Conservation (phyloP, 2,113 vertebrate genomes). For the Epinephelus moara region DNA sequence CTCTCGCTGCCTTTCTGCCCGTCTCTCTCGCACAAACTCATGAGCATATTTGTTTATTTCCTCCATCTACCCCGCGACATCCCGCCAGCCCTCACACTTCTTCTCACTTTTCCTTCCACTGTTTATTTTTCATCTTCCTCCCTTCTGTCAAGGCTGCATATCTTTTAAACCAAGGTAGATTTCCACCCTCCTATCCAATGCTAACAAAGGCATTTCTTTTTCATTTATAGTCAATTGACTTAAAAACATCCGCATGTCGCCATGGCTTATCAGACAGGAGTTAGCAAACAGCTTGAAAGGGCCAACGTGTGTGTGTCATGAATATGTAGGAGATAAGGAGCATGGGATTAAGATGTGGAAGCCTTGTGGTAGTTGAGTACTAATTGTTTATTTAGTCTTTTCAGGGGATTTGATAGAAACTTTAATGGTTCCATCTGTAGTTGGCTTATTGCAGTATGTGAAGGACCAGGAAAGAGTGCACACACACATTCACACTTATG, state of each 20-base stretch:
- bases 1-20: not conserved
- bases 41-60: slow-evolving; percentile 22
- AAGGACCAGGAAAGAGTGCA: not conserved
- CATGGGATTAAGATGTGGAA: slow-evolving; percentile 17
- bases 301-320: not conserved
- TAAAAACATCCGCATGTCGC: not conserved
- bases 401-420: slow-evolving; percentile 16
- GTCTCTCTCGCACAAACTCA: not conserved
- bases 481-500: not conserved
- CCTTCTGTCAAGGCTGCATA: slow-evolving; percentile 17
- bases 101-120: not conserved
- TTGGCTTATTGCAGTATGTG: not conserved
- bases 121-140: slow-evolving; percentile 27
- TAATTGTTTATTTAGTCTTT: slow-evolving; percentile 42
- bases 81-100: not conserved
- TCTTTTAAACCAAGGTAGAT: slow-evolving; percentile 9
- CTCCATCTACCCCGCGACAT: not conserved
- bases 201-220: slow-evolving; percentile 14
- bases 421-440: slow-evolving; percentile 35
- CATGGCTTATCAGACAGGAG: slow-evolving; percentile 1
- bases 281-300: slow-evolving; percentile 16
- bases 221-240: not conserved
- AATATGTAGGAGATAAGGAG: slow-evolving; percentile 23
- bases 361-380: not conserved
- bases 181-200: not conserved